phyloP scores from a whole-genome alignment of 2,888 invertebrate genomes.

The Pseudococcus viburni region DNA sequence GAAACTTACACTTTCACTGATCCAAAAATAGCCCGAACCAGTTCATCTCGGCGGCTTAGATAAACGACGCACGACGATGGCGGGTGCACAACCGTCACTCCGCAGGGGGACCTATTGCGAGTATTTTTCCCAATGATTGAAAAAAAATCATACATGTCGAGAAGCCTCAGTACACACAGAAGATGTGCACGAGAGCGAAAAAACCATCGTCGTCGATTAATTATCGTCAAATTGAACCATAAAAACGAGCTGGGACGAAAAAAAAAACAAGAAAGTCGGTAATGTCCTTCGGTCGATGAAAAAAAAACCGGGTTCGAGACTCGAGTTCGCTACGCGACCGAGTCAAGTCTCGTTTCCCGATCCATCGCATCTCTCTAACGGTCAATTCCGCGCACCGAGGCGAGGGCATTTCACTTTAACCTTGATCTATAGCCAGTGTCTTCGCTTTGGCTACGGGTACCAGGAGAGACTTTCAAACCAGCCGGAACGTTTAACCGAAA shows the following conservation, averaged over 20 bases:
- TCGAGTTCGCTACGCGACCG: constrained; percentile 11
- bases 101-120: not conserved
- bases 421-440: constrained; percentile 31
- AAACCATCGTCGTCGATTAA: not conserved
- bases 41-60: not conserved
- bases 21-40: constrained; percentile 43
- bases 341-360: constrained; percentile 1
- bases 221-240: constrained; percentile 10
- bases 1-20: constrained; percentile 39
- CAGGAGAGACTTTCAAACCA: not conserved
- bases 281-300: constrained; percentile 32
- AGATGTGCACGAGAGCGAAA: not conserved
- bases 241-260: not conserved
- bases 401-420: constrained; percentile 51
- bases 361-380: constrained; percentile 40
- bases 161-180: not conserved
- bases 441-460: not conserved
- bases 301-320: not conserved
- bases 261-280: constrained; percentile 12
- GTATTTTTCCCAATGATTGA: constrained; percentile 10
- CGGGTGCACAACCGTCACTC: not conserved
- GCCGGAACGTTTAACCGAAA: constrained; percentile 2
- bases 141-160: not conserved
- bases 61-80: not conserved
- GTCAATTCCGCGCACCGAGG: constrained; percentile 21